phyloP scores from a whole-genome alignment of 2,797 vertebrate species.

The Leptodactylus fallax region DNA sequence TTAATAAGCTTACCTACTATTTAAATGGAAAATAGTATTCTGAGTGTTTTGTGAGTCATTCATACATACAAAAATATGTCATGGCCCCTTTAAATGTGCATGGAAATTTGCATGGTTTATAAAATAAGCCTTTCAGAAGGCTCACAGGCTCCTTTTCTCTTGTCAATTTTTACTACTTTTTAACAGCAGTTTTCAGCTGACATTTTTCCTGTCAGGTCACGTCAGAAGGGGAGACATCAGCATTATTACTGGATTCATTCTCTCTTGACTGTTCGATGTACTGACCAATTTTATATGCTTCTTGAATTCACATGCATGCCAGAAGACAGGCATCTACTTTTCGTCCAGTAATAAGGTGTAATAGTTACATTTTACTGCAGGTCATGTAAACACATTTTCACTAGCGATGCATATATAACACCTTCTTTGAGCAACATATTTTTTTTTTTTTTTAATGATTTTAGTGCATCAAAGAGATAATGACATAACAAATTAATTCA shows the following conservation, averaged over 20 bases:
- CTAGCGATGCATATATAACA: no score
- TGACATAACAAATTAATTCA: no score
- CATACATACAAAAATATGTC: neutral
- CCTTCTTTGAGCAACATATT: no score
- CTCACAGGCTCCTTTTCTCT: neutral
- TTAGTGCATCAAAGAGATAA: no score
- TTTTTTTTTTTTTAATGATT: no score
- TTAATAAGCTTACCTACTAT: neutral
- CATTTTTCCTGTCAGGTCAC: constrained; percentile 11
- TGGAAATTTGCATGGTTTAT: neutral
- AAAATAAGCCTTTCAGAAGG: neutral
- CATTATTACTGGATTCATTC: neutral
- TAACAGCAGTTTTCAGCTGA: neutral
- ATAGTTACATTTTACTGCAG: neutral
- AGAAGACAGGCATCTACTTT: neutral
- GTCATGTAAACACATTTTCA: neutral
- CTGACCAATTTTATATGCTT: neutral
- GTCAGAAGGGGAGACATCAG: neutral
- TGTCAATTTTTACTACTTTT: constrained; percentile 1
- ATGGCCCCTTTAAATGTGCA: neutral
- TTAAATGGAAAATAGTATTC: no score
- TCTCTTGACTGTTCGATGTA: neutral
- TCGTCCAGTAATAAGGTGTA: neutral
- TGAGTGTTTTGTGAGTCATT: no score
- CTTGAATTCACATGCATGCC: neutral